phyloP scores from a whole-genome alignment of 2,797 vertebrate genomes.

The Chelon auratus region DNA sequence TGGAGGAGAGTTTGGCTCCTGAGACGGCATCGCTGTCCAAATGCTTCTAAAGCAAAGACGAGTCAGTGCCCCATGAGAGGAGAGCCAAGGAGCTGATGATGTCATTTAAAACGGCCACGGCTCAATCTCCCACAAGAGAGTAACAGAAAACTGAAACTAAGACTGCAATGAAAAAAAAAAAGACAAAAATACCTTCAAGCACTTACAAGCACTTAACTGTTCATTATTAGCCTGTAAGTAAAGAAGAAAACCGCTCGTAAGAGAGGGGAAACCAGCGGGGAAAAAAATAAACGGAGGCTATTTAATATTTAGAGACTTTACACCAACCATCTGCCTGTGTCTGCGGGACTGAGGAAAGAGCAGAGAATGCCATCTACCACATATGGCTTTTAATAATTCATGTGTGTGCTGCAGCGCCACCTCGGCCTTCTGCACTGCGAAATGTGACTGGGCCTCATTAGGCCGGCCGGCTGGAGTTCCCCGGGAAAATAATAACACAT shows the following conservation, averaged over 20 bases:
- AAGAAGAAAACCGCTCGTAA: conserved; percentile 34
- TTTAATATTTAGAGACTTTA: conserved; percentile 80
- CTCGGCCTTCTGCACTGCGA: conserved; percentile 72
- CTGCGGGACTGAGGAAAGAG: conserved; percentile 66
- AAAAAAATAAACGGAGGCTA: conserved; percentile 33
- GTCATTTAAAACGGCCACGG: conserved; percentile 26
- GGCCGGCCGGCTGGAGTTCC: conserved; percentile 65
- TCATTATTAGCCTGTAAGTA: conserved; percentile 25
- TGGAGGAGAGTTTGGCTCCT: conserved; percentile 28
- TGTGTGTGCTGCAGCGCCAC: conserved; percentile 69
- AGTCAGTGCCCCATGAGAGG: neutral
- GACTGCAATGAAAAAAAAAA: neutral
- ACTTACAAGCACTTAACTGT: conserved; percentile 21
- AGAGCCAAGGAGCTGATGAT: conserved; percentile 31
- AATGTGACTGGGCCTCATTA: conserved; percentile 76
- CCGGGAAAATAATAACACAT: conserved; percentile 49
- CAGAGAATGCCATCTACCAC: conserved; percentile 73
- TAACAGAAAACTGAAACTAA: conserved; percentile 1
- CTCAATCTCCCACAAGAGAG: conserved; percentile 11
- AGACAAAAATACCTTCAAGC: conserved; percentile 24
- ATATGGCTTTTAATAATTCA: conserved; percentile 84
- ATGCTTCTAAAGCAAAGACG: conserved; percentile 30
- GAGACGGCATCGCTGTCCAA: conserved; percentile 21
- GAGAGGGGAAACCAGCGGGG: conserved; percentile 22
- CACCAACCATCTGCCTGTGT: conserved; percentile 78